Evolutionary conservation across 2,797 vertebrate species (phyloP), one percentile per base, ranked within the genome.

Genomic region (Micrastur ruficollis): DNA sequence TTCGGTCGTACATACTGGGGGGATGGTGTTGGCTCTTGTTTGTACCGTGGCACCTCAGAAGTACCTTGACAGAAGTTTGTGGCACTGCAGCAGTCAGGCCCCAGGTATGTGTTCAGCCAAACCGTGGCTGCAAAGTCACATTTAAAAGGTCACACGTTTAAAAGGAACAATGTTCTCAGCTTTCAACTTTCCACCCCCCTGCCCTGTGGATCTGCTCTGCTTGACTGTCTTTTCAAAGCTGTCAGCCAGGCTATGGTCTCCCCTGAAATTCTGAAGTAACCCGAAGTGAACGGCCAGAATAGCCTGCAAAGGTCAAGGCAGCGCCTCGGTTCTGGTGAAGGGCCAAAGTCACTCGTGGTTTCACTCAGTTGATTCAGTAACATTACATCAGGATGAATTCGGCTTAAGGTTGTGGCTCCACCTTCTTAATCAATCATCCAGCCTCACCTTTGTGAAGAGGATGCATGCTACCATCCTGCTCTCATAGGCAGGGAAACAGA

Each of bases 121-220:
- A 84, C 74, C 19, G 12, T 71, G 78, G 61, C 90, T 94, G 95
- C 67, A 73, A 74, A 95, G 76, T 90, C 81, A 89, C 85, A 95
- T 96, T 95, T 92, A 95, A 97, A 98, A 97, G 92, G 89, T 97
- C 91, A 97, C 36, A 36, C 36, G 9, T 36, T 36, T 36, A 36
- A 36, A 36, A 36, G 68, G n/a, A 90, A 79, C 49, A 92, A 70
- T 86, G 81, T 97, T 97, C 92, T 93, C 71, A 47, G 83, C 76
- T 96, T 84, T 95, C 16, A 17, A 17, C 40, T 90, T 89, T 96
- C 91, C 40, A 78, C 83, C 61, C 42, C 26, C 14, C 49, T 3
- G 0, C 26, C 15, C 52, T 3, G 0, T 95, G 71, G 56, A 87
- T 91, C 87, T 91, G 38, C 90, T 96, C 91, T 25, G 15, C 50